Conservation (phyloP, 2,113 vertebrate species). For the Felis catus region F.catus_Fca126_mat1.0 CM031417.1:98046501-98047000, state of each 20-base stretch:
- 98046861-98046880: not conserved
- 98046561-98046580: not conserved
- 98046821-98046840: not conserved
- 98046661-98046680: not conserved
- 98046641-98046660: not conserved
- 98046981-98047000: not conserved
- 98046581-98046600: not conserved
- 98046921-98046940: not conserved
- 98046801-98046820: not conserved
- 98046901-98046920: not conserved
- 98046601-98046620: not conserved
- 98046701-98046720: not conserved
- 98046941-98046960: not conserved
- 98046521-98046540: not conserved
- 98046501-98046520: not conserved
- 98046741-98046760: not conserved
- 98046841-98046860: not conserved
- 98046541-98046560: not conserved
- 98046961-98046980: not conserved
- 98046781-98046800: not conserved
- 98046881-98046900: not conserved
- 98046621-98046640: not conserved
- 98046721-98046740: not conserved
- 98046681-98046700: not conserved
- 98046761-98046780: not conserved